A percentile compares a stretch with the other conserved stretches of the same genome.
phyloP scores from a whole-genome alignment of 53 echinoderm and acorn worm species.

The Hippasteria phrygiana region DNA sequence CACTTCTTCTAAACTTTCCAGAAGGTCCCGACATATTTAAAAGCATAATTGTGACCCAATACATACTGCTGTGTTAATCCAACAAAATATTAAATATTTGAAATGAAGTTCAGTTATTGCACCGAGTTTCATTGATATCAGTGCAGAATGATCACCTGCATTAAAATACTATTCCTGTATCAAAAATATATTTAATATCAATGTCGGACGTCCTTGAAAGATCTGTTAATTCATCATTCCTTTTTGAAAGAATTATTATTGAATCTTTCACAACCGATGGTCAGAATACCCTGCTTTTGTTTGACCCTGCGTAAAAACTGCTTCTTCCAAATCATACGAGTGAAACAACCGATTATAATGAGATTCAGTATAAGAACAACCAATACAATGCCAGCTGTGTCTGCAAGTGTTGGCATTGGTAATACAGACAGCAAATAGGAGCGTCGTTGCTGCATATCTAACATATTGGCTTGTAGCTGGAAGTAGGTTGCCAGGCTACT shows the following conservation, averaged over 20 bases:
- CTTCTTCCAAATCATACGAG: slow-evolving; percentile 71
- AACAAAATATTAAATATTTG: too few relatives aligned
- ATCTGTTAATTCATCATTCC: not conserved
- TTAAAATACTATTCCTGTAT: too few relatives aligned
- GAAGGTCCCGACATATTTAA: too few relatives aligned
- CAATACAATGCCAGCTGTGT: slow-evolving; percentile 60
- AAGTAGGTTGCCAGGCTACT: slow-evolving; percentile 72
- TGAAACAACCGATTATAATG: slow-evolving; percentile 73
- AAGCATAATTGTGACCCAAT: too few relatives aligned
- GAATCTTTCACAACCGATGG: not conserved
- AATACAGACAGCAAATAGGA: slow-evolving; percentile 41
- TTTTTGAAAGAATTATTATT: slow-evolving; percentile 31
- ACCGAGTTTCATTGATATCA: too few relatives aligned
- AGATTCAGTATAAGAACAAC: slow-evolving; percentile 60
- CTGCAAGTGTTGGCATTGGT: slow-evolving; percentile 66
- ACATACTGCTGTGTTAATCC: too few relatives aligned
- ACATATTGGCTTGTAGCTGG: slow-evolving; percentile 71
- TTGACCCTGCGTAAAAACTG: slow-evolving; percentile 66
- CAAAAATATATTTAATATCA: too few relatives aligned
- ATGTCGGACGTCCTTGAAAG: too few relatives aligned
- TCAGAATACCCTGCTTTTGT: slow-evolving; percentile 57
- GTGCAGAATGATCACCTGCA: too few relatives aligned
- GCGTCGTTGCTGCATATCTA: slow-evolving; percentile 75
- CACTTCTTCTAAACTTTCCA: too few relatives aligned
- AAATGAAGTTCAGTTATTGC: too few relatives aligned